Base-by-base conservation (phyloP, 2,888 invertebrate species). In the Odontocolon sp. region DNA sequence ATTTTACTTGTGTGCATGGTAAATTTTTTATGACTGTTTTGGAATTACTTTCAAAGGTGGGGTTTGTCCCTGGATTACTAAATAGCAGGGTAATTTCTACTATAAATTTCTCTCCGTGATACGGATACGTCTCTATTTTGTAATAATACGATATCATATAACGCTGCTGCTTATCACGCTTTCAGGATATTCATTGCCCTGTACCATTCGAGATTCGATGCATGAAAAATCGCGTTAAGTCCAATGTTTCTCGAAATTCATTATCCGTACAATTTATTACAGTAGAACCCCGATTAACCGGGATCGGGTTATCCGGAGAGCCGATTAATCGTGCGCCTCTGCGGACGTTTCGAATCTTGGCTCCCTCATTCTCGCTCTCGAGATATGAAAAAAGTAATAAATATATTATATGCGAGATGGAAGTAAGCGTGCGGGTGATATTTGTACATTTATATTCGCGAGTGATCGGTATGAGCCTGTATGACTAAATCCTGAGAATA, bases 401-500 rank as follows among this genome's bases (percentile, higher is more conserved):
- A 11, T 3, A 23, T 21, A 56, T 36, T 2, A 6, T 38, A 5
- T 5, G 40, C 16, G 28, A 23, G 50, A 1, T 11, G 50, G 9
- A 23, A 26, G 5, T 14, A 68, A 50, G 36, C 47, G 59, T 26
- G 26, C 23, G 61, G 59, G 11, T 33, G 28, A 56, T 28, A 61
- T 70, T 54, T 31, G 54, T 61, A 61, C 56, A n/a, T 31, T 50
- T 4, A 40, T 40, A 40, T 28, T 8, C 40, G 28, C 36, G 40
- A 6, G 5, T 64, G 38, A 64, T 26, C 28, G 11, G 50, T 33
- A 42, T 61, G 36, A 52, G 54, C n/a, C 31, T 3, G 38, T 47
- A 61, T 52, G 70, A 70, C 31, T 61, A 50, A 61, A 56, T 28
- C 33, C 68, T 38, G 56, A 56, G 63, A 71, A 71, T 71, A 50